Evolutionary conservation across 2,113 vertebrate species (phyloP).

Genomic region (Pangasianodon hypophthalmus): DNA sequence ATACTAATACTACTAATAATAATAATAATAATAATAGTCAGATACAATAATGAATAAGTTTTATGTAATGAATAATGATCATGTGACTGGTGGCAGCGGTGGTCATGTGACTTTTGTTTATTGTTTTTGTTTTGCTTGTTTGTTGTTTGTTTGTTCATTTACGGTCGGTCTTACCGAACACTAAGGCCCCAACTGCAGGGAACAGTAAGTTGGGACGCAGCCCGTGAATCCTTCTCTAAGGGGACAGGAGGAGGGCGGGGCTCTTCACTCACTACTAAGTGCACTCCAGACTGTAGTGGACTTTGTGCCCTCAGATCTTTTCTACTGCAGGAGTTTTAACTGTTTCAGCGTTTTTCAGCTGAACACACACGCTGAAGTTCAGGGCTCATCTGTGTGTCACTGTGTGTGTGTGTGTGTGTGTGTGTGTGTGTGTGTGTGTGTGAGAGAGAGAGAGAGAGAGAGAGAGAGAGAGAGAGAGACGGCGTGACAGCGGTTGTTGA

Average conservation of each 20-base stretch:
- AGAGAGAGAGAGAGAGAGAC: background rate
- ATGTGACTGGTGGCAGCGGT: slow-evolving; percentile 44
- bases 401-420: slow-evolving; percentile 16
- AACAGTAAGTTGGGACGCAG: slow-evolving; percentile 12
- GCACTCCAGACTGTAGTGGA: slow-evolving; percentile 49
- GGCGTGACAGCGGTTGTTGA: background rate
- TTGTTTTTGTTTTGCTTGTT: slow-evolving; percentile 61
- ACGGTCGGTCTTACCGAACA: slow-evolving; percentile 13
- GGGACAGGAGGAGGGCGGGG: slow-evolving; percentile 17
- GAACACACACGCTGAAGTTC: slow-evolving; percentile 37
- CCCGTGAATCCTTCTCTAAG: slow-evolving; percentile 27
- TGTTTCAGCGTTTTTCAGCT: slow-evolving; percentile 31
- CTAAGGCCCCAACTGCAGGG: slow-evolving; percentile 31
- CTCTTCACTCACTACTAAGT: slow-evolving; percentile 46
- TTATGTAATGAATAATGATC: slow-evolving; percentile 63
- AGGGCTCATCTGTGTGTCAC: slow-evolving; percentile 39
- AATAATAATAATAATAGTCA: slow-evolving; percentile 52
- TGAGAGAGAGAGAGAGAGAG: background rate
- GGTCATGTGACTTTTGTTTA: slow-evolving; percentile 70
- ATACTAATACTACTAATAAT: slow-evolving; percentile 51
- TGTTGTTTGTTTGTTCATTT: slow-evolving; percentile 22
- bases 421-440: slow-evolving; percentile 21
- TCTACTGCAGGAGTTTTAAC: slow-evolving; percentile 41
- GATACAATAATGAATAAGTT: slow-evolving; percentile 63
- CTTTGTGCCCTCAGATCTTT: slow-evolving; percentile 47